Percentiles rank a stretch among this genome's conserved stretches.
phyloP scores from a whole-genome alignment of 2,113 vertebrate species.

The Morone chrysops region DNA sequence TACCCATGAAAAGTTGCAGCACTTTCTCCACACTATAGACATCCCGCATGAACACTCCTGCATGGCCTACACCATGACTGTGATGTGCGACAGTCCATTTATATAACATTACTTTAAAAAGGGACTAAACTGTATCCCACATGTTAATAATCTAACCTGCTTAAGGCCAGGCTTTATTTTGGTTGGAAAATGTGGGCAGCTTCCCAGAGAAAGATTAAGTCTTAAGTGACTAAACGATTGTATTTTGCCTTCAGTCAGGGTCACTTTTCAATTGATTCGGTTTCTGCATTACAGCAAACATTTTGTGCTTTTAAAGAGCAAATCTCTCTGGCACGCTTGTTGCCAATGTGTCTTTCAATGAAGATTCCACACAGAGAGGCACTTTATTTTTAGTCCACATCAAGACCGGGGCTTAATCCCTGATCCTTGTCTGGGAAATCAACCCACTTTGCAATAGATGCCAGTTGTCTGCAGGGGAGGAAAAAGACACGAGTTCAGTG shows the following conservation, averaged over 20 bases:
- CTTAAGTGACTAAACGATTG: background rate
- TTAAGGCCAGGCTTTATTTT: background rate
- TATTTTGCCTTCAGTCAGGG: background rate
- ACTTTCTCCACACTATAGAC: constrained; percentile 33
- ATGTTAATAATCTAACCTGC: background rate
- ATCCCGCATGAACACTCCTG: background rate
- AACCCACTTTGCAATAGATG: background rate
- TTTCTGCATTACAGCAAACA: background rate
- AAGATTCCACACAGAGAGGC: background rate
- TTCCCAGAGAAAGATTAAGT: background rate
- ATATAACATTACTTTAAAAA: background rate
- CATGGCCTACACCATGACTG: no score
- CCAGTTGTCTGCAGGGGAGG: background rate
- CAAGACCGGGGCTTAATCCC: background rate
- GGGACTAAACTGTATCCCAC: background rate
- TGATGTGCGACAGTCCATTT: background rate
- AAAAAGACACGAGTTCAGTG: background rate
- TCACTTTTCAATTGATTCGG: background rate
- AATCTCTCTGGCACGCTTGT: background rate
- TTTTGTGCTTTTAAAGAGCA: background rate
- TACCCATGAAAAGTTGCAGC: constrained; percentile 60
- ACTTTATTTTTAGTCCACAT: constrained; percentile 17
- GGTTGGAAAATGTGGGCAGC: constrained; percentile 5
- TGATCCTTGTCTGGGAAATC: constrained; percentile 10
- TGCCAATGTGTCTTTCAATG: constrained; percentile 3